phyloP scores from a whole-genome alignment of 2,888 invertebrate species.

The Trichopria drosophilae region DNA sequence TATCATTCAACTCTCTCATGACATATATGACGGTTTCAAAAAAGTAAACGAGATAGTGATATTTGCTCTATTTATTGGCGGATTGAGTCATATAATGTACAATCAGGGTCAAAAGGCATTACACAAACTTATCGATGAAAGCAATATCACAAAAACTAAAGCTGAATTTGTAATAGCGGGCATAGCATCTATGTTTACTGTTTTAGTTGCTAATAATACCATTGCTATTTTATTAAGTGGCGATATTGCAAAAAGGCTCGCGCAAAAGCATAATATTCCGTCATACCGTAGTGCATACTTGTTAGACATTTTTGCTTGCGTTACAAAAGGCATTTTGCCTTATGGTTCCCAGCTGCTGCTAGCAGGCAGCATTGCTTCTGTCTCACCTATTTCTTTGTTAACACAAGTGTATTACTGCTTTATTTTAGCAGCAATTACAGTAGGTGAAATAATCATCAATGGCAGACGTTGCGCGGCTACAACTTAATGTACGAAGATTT shows the following conservation, averaged over 20 bases:
- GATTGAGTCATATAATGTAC: too few relatives aligned
- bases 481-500: too few relatives aligned
- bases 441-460: too few relatives aligned
- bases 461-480: too few relatives aligned
- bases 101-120: too few relatives aligned
- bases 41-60: too few relatives aligned
- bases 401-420: slow-evolving; percentile 13
- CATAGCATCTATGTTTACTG: slow-evolving; percentile 16
- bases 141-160: too few relatives aligned
- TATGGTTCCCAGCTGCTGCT: slow-evolving; percentile 16
- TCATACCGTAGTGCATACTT: slow-evolving; percentile 16
- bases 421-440: slow-evolving; percentile 12
- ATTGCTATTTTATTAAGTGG: slow-evolving; percentile 18
- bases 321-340: slow-evolving; percentile 14
- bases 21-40: too few relatives aligned
- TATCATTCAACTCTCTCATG: too few relatives aligned
- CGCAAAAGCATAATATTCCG: slow-evolving; percentile 16
- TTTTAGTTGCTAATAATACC: slow-evolving; percentile 19
- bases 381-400: slow-evolving; percentile 11
- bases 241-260: slow-evolving; percentile 17
- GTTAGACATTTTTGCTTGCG: slow-evolving; percentile 19
- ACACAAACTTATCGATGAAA: too few relatives aligned
- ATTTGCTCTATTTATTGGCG: too few relatives aligned
- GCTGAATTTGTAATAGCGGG: slow-evolving; percentile 16
- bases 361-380: slow-evolving; percentile 15